Base-by-base conservation (phyloP, 2,888 invertebrate species). In the Muschampia plurimacula region DNA sequence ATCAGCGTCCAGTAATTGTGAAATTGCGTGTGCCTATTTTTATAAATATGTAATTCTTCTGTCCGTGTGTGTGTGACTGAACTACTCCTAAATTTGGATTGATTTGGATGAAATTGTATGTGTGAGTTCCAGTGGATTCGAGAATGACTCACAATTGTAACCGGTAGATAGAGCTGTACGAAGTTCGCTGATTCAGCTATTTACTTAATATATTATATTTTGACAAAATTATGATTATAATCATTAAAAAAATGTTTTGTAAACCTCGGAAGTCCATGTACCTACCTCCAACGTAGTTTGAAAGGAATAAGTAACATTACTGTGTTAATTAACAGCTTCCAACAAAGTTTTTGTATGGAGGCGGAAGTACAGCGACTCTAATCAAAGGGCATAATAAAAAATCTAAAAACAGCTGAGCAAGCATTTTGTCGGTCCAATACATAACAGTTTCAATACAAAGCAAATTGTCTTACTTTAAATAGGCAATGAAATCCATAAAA, bases 401-500 rank as follows among this genome's bases (percentile, higher is more conserved):
- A 59, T 44, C 59, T 59, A 49, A 13, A 68, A 62, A 69, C 69
- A 69, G 69, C 62, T 69, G 60, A 62, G 22, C 49, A 62, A 69
- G 39, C 60, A 62, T 5, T 62, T 1, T 69, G 36, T 52, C 52
- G 52, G 69, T 49, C 15, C 13, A 59, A 22, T 69, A 46, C 32
- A 44, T 68, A 69, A 60, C 69, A 22, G 22, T 52, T 39, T 2
- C 62, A 22, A 49, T 22, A 39, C 52, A 13, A 41, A 63, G 22
- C 32, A 66, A 39, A n/a, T 39, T 28, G 3, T 39, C 15, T 12
- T 49, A n/a, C 46, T n/a, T 66, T 28, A 9, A n/a, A 63, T 15
- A 28, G 2, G n/a, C n/a, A 13, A 4, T 12, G 49, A 49, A 41
- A 41, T 41, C 32, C 22, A 1, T 22, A 22, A 22, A 22, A 22